phyloP scores from a whole-genome alignment of 2,888 invertebrate species.

The Crocallis elinguaria region DNA sequence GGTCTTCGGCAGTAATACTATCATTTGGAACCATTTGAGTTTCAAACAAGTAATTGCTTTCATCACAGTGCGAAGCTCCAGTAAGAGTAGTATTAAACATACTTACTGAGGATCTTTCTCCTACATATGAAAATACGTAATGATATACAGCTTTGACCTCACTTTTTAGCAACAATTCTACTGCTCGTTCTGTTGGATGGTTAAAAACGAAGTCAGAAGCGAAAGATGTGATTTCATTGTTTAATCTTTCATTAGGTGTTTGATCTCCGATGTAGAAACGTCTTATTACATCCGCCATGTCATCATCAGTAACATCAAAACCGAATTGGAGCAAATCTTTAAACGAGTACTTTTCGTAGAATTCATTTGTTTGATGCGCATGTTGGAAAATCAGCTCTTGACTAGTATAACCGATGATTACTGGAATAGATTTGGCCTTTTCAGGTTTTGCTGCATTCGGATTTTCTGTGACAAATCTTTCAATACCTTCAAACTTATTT shows the following conservation, averaged over 20 bases:
- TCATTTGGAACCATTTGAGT: conserved; percentile 21
- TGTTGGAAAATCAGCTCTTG: conserved; percentile 20
- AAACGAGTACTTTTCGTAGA: conserved; percentile 22
- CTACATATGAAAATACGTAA: conserved; percentile 32
- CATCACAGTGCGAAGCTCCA: conserved; percentile 59
- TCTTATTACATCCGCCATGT: conserved; percentile 21
- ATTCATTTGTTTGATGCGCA: neutral
- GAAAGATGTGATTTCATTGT: conserved; percentile 22
- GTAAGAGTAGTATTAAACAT: neutral
- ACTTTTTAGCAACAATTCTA: conserved; percentile 22
- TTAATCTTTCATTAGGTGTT: neutral
- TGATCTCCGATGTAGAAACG: conserved; percentile 37
- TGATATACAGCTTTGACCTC: conserved; percentile 29
- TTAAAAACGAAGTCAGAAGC: conserved; percentile 33
- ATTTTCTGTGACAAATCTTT: conserved; percentile 22
- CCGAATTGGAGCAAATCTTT: conserved; percentile 26
- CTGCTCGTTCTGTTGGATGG: conserved; percentile 32
- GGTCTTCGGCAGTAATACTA: conserved; percentile 46
- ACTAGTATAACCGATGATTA: conserved; percentile 14
- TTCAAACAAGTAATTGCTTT: conserved; percentile 60
- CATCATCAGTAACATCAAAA: conserved; percentile 30
- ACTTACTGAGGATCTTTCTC: conserved; percentile 1
- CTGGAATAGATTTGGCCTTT: conserved; percentile 13
- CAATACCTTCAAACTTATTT: conserved; percentile 26
- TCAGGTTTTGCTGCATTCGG: conserved; percentile 10